These are phyloP conservation scores for Anas platyrhynchos DNA, from an alignment of 2,113 vertebrate species.

Conservation along the genomic window DNA sequence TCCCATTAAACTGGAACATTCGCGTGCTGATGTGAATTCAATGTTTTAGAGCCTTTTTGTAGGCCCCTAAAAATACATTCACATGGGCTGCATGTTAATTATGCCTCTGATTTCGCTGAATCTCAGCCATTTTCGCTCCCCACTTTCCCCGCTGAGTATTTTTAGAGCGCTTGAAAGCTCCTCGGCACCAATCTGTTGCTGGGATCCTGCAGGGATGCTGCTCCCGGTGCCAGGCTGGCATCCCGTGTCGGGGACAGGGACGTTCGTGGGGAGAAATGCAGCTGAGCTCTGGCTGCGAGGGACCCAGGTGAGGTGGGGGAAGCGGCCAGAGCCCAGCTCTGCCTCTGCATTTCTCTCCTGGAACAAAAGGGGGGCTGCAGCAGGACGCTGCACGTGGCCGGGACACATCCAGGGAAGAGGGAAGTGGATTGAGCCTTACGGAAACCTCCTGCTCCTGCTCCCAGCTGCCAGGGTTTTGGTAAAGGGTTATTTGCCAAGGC, in stretches of 20 bases:
- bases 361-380: not conserved
- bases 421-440: not conserved
- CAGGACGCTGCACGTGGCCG: not conserved
- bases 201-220: constrained; percentile 1
- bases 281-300: rapidly evolving
- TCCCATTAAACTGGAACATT: constrained; percentile 48
- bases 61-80: constrained; percentile 64
- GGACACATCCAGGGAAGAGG: not conserved
- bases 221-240: not conserved
- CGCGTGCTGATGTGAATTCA: constrained; percentile 45
- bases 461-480: not conserved
- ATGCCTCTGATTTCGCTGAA: constrained; percentile 5
- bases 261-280: not conserved
- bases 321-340: not conserved
- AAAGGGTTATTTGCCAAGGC: not conserved
- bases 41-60: not conserved
- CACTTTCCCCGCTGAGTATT: not conserved
- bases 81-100: constrained; percentile 20
- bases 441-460: not conserved
- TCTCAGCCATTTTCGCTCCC: constrained; percentile 33
- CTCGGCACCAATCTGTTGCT: not conserved
- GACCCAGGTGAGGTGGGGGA: not conserved
- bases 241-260: not conserved
- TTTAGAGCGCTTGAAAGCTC: not conserved
- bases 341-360: not conserved